phyloP scores from a whole-genome alignment of 2,113 vertebrate species.

The Haemorhous mexicanus region DNA sequence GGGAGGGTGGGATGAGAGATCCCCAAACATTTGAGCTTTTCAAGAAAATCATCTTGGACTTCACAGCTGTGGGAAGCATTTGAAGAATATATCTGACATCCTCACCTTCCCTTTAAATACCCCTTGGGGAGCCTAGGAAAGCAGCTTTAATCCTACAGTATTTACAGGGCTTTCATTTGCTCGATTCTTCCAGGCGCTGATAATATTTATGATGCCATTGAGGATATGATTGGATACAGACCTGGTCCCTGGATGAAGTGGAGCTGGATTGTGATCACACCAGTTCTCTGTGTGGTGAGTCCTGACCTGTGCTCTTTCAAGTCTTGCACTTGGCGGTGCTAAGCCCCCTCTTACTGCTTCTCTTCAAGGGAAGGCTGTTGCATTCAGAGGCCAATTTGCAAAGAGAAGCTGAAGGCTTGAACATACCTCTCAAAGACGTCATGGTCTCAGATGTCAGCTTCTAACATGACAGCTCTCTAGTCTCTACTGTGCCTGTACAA shows the following conservation, averaged over 20 bases:
- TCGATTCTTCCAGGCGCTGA: conserved; percentile 79
- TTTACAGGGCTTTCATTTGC: neutral
- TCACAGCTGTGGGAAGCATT: neutral
- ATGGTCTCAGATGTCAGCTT: neutral
- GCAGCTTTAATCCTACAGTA: neutral
- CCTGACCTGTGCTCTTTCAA: neutral
- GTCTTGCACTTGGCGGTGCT: neutral
- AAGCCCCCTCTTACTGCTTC: neutral
- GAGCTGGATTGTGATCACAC: conserved; percentile 96
- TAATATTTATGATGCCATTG: conserved; percentile 95
- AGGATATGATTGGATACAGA: conserved; percentile 99
- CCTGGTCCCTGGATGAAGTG: conserved; percentile 98
- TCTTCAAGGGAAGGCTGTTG: neutral
- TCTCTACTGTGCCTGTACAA: neutral
- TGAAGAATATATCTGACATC: neutral
- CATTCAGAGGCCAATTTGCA: neutral
- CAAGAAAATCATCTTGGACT: neutral
- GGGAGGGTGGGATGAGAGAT: neutral
- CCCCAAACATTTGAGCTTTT: neutral
- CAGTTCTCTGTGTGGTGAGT: conserved; percentile 92
- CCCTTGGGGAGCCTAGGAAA: neutral
- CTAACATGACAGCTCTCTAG: neutral
- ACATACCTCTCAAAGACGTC: neutral
- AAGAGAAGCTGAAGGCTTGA: neutral
- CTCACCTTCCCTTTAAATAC: neutral